phyloP scores from a whole-genome alignment of 2,113 vertebrate species.

The Pygathrix nemaeus region DNA sequence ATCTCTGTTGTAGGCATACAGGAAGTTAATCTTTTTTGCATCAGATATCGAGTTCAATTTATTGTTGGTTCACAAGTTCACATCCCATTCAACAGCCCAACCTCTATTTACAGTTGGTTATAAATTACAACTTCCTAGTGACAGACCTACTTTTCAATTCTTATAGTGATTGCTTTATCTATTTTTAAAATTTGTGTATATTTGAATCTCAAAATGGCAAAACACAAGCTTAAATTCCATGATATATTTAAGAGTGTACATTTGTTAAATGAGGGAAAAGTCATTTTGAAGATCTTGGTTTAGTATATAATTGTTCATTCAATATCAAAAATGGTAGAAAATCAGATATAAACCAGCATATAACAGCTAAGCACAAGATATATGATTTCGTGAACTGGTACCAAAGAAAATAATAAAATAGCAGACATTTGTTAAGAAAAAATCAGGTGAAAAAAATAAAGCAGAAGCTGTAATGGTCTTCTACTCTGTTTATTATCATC shows the following conservation, averaged over 20 bases:
- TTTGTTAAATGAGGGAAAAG: background rate
- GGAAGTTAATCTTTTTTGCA: background rate
- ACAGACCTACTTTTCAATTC: background rate
- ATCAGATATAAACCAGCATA: background rate
- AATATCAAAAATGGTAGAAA: background rate
- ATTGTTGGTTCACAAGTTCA: background rate
- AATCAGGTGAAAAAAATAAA: background rate
- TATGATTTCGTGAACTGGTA: background rate
- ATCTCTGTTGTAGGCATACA: background rate
- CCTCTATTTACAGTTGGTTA: background rate
- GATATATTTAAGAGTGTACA: background rate
- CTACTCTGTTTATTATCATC: background rate
- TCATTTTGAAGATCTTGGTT: background rate
- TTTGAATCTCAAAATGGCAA: slow-evolving; percentile 1
- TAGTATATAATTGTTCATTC: background rate
- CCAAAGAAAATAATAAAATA: background rate
- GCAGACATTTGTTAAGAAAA: background rate
- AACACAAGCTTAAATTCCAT: background rate
- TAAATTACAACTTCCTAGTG: background rate
- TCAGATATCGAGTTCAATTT: background rate
- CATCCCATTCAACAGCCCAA: background rate
- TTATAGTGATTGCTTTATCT: background rate
- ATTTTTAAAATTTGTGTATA: background rate
- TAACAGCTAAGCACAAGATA: background rate
- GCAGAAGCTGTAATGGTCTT: background rate